Evolutionary conservation across 2,888 invertebrate species (phyloP), one percentile per base, ranked within the genome.

Genomic region (Drosophila algonquin): DNA sequence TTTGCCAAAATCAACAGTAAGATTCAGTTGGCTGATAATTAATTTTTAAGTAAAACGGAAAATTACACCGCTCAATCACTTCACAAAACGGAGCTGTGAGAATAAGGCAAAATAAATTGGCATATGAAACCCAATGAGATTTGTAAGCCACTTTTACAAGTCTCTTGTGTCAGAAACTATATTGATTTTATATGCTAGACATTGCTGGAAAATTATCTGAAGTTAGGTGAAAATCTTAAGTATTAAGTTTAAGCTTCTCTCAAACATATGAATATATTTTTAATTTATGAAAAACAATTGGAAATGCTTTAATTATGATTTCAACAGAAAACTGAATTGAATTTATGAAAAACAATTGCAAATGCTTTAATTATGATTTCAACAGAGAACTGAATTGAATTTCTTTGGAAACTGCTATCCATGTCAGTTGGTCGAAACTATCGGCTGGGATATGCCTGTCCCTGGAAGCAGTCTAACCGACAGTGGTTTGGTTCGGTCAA

Each of bases 1-100:
- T 24, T 52, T 57, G 58, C 48, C 55, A 78, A 81, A 72, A 52
- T 74, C 81, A 84, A 87, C 85, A 83, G 72, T 59, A 58, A 63
- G 77, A 63, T 72, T 63, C 81, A 75, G 64, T 73, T 71, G 64
- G 82, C 79, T 87, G 80, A 77, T 85, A 83, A 87, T 85, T 87
- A 81, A 85, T 87, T 85, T 85, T 71, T 68, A 71, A 79, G 61
- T 89, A 68, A 81, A 75, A 57, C 64, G 51, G 76, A 71, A 72
- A 88, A 73, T 82, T 75, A 75, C 65, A 71, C 65, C 73, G 45
- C 47, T 55, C 54, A 57, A 45, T 68, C 67, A 45, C 72, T 44
- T 68, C 67, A 45, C 21, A 45, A 50, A 45, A 18, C n/a, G 18
- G 51, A 48, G 16, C 52, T 44, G 14, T 24, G n/a, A 14, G 64